Evolutionary conservation across 2,888 invertebrate genomes (phyloP).

Genomic region (Pogonocherus hispidulus): DNA sequence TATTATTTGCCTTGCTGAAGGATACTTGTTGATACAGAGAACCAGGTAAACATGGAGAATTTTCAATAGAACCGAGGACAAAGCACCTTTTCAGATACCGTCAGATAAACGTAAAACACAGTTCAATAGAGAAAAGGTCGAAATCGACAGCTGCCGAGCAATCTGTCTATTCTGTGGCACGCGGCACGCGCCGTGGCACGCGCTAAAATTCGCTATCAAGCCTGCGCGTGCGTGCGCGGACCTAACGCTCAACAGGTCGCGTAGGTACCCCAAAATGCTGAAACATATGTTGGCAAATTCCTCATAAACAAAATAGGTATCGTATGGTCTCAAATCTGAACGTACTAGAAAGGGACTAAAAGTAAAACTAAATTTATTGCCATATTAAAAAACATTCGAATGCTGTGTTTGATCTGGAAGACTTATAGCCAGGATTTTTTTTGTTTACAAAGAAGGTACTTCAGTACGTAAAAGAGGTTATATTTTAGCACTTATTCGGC

Average conservation of each 20-base stretch:
- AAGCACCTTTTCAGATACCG: conserved; percentile 51
- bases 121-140: conserved; percentile 49
- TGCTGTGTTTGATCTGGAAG: too few species aligned
- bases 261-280: conserved; percentile 15
- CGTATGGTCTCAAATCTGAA: background rate
- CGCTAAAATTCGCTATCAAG: conserved; percentile 48
- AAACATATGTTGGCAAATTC: conserved; percentile 26
- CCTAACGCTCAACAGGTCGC: conserved; percentile 50
- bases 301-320: conserved; percentile 12
- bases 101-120: conserved; percentile 53
- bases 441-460: too few species aligned
- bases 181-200: conserved; percentile 56
- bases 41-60: conserved; percentile 47
- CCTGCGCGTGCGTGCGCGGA: conserved; percentile 49
- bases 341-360: background rate
- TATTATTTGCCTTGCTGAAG: conserved; percentile 34
- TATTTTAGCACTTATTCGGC: too few species aligned
- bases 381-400: too few species aligned
- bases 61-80: conserved; percentile 49
- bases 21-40: conserved; percentile 48
- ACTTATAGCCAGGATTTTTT: too few species aligned
- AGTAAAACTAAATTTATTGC: too few species aligned
- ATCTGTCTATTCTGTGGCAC: conserved; percentile 42
- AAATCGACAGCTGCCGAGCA: conserved; percentile 53
- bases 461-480: too few species aligned